Conservation (phyloP, 2,113 vertebrate species). For the Ochotona curzoniae region DNA sequence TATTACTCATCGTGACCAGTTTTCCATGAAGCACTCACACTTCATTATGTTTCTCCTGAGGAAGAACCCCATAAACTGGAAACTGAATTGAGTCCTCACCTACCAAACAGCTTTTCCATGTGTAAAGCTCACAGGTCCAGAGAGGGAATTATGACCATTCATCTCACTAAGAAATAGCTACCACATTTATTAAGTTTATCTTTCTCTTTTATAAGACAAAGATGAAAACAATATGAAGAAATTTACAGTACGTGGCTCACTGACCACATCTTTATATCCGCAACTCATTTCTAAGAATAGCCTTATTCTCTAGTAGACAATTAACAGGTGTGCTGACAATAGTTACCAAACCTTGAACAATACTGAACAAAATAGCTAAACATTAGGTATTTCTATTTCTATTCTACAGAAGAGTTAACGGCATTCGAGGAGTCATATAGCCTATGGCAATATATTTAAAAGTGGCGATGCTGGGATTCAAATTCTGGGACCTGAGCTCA, state of each 20-base stretch:
- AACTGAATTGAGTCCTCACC: neutral
- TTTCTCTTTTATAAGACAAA: neutral
- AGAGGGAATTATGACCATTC: neutral
- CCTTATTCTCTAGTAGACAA: neutral
- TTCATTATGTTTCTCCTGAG: neutral
- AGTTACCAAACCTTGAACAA: neutral
- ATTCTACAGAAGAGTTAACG: neutral
- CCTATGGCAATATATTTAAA: neutral
- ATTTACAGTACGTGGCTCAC: neutral
- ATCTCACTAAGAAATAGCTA: neutral
- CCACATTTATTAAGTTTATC: constrained; percentile 18
- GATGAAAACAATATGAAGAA: neutral
- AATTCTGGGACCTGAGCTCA: neutral
- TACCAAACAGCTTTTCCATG: neutral
- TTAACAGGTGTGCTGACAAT: neutral
- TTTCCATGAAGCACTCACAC: neutral
- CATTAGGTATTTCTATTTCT: neutral
- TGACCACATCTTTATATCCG: neutral
- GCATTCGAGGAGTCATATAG: neutral
- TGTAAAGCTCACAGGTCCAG: neutral
- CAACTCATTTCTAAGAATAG: neutral
- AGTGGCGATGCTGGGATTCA: neutral
- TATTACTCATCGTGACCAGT: neutral
- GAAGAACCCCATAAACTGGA: neutral
- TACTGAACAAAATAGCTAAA: neutral